phyloP scores from a whole-genome alignment of 2,888 invertebrate genomes.

The Philopedon plagiatum region DNA sequence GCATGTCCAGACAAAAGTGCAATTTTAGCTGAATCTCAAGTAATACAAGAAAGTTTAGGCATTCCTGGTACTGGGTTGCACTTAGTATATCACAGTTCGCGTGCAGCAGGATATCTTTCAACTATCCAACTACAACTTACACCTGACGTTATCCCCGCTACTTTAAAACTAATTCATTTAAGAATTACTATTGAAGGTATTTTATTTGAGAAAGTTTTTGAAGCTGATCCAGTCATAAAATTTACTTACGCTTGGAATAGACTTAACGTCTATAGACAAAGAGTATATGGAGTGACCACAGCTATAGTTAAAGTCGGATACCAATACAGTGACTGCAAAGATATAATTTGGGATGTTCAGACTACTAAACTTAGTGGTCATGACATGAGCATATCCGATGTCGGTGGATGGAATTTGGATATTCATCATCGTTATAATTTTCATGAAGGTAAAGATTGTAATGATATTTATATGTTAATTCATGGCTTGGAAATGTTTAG shows the following conservation, averaged over 20 bases:
- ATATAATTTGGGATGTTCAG: constrained; percentile 96
- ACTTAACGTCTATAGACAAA: constrained; percentile 94
- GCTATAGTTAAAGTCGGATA: constrained; percentile 97
- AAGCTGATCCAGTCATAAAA: constrained; percentile 96
- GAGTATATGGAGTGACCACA: constrained; percentile 96
- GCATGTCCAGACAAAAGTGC: constrained; percentile 95
- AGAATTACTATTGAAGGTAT: constrained; percentile 96
- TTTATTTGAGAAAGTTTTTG: constrained; percentile 92
- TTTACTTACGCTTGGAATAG: constrained; percentile 99
- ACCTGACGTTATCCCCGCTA: constrained; percentile 85
- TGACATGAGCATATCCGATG: constrained; percentile 96
- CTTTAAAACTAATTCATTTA: constrained; percentile 90
- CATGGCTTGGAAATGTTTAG: too few relatives aligned
- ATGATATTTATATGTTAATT: too few relatives aligned
- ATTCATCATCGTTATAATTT: constrained; percentile 98
- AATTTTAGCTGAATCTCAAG: constrained; percentile 92
- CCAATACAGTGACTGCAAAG: constrained; percentile 92
- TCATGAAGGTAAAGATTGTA: constrained; percentile 91
- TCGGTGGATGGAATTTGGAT: constrained; percentile 98
- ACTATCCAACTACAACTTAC: constrained; percentile 94
- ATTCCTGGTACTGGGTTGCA: constrained; percentile 96
- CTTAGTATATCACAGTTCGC: constrained; percentile 95
- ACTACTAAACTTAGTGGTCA: constrained; percentile 96
- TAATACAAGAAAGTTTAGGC: constrained; percentile 92
- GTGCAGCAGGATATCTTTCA: constrained; percentile 93